phyloP scores from a whole-genome alignment of 1,140 invertebrate genomes.

The Diprion similis region DNA sequence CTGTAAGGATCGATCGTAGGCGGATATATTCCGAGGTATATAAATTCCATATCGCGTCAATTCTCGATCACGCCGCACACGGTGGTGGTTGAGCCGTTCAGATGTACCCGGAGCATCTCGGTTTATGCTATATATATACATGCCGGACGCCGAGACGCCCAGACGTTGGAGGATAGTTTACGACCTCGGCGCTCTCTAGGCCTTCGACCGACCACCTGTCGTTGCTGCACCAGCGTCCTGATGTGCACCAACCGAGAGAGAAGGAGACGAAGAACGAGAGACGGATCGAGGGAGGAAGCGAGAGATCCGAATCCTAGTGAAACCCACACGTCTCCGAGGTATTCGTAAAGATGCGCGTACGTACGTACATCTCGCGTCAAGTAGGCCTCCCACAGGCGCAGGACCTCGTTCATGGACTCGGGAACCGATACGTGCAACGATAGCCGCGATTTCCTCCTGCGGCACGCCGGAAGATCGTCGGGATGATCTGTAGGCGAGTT shows the following conservation, averaged over 20 bases:
- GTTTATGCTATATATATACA: neutral
- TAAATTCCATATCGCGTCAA: no score
- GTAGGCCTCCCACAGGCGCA: no score
- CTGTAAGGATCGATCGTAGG: no score
- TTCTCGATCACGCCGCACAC: no score
- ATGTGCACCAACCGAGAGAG: neutral
- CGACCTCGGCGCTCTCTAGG: conserved; percentile 6
- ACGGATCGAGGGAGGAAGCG: neutral
- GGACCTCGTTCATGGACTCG: no score
- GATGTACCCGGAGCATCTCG: no score
- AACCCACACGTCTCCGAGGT: neutral
- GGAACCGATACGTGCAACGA: no score
- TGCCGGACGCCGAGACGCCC: neutral
- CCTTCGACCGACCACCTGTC: conserved; percentile 6
- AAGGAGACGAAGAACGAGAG: no score
- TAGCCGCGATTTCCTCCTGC: no score
- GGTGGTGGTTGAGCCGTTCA: no score
- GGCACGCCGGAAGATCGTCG: neutral
- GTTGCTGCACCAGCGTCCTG: conserved; percentile 1
- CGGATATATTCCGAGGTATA: no score
- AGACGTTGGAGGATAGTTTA: conserved; percentile 4
- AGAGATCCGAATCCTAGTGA: neutral
- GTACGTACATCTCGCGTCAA: no score
- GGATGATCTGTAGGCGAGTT: conserved; percentile 1
- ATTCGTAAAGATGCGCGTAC: neutral